These are phyloP conservation scores for Gavia stellata DNA, from an alignment of 2,113 vertebrate species.

Conservation along the genomic window DNA sequence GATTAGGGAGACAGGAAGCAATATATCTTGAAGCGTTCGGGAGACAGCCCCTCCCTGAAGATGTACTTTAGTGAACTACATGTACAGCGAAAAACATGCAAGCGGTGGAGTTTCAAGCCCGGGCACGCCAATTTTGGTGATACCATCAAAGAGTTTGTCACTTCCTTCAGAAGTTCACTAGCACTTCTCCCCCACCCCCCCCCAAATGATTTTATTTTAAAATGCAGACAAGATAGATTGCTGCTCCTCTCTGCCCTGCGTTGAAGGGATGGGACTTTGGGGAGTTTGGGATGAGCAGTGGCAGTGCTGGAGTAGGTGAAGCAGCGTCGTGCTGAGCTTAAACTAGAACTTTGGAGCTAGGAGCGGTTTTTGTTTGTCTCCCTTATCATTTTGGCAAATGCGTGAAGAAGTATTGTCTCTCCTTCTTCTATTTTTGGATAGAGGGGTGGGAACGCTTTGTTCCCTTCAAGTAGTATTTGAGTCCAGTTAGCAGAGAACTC, in stretches of 20 bases:
- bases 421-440: constrained; percentile 15
- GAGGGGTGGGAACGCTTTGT: not conserved
- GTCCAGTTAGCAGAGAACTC: not conserved
- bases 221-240: not conserved
- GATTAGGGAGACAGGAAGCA: constrained; percentile 32
- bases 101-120: constrained; percentile 33
- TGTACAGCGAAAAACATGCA: not conserved
- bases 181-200: too few species aligned
- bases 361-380: not conserved
- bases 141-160: not conserved
- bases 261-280: not conserved
- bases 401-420: not conserved
- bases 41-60: constrained; percentile 48
- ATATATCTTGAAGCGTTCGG: constrained; percentile 9
- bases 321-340: not conserved
- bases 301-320: not conserved
- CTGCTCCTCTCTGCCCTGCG: not conserved
- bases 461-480: not conserved
- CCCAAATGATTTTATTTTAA: not conserved
- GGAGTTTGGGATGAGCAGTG: not conserved
- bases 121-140: not conserved
- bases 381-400: constrained; percentile 14
- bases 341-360: not conserved
- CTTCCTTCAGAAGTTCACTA: not conserved
- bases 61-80: constrained; percentile 33